Conservation (phyloP, 2,888 invertebrate species). For the Abrostola triplasia region DNA sequence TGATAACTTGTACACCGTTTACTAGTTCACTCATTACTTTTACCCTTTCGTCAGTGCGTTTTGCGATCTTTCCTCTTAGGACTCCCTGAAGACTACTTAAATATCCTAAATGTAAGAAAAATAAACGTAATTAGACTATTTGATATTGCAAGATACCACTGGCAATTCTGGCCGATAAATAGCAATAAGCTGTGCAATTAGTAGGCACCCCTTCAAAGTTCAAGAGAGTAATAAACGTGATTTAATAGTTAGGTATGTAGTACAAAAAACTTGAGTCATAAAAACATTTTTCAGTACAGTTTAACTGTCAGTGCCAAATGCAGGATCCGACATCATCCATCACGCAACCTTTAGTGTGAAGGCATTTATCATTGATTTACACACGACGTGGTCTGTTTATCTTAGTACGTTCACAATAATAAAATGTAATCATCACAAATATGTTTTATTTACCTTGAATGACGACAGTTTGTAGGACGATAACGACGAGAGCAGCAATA, state of each 20-base stretch:
- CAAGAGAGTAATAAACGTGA: too few relatives aligned
- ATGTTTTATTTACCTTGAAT: conserved; percentile 78
- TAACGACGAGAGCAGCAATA: conserved; percentile 77
- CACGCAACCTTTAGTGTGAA: conserved; percentile 28
- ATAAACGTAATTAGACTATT: conserved; percentile 6
- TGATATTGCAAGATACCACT: background rate
- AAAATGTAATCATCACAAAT: conserved; percentile 19
- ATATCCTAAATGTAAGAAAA: conserved; percentile 83
- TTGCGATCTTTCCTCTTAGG: conserved; percentile 89
- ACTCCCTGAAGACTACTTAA: conserved; percentile 81
- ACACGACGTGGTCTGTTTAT: conserved; percentile 18
- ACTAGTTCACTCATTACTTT: conserved; percentile 94
- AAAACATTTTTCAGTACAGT: background rate
- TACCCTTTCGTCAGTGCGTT: conserved; percentile 92
- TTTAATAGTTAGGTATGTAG: too few relatives aligned
- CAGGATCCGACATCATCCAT: conserved; percentile 18
- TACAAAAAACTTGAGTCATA: too few relatives aligned
- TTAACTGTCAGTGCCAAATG: conserved; percentile 19
- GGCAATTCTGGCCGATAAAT: too few relatives aligned
- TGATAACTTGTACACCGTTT: conserved; percentile 93
- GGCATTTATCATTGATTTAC: conserved; percentile 27
- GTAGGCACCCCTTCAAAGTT: too few relatives aligned
- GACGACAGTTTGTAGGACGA: conserved; percentile 89
- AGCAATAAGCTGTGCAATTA: too few relatives aligned
- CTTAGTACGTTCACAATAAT: conserved; percentile 11